phyloP scores from a whole-genome alignment of 2,113 vertebrate genomes.

The Diadophis punctatus region DNA sequence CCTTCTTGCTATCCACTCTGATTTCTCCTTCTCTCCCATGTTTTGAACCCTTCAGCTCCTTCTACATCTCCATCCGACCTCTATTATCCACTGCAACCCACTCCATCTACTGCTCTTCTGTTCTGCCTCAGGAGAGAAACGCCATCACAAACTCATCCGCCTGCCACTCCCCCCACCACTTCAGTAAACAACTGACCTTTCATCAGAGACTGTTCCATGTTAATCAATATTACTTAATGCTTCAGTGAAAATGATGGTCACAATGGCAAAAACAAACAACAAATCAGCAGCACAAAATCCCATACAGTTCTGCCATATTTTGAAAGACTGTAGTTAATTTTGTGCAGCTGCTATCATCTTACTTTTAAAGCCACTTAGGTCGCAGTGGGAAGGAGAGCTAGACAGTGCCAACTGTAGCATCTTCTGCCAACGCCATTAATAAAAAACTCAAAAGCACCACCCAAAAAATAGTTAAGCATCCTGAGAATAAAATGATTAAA shows the following conservation, averaged over 20 bases:
- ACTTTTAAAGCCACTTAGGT: not conserved
- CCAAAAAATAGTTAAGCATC: not conserved
- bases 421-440: not conserved
- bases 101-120: not conserved
- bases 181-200: not conserved
- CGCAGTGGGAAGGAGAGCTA: not conserved
- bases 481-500: not conserved
- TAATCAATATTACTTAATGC: not conserved
- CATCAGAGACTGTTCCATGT: not conserved
- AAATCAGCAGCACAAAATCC: not conserved
- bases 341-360: not conserved
- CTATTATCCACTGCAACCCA: not conserved
- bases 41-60: not conserved
- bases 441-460: not conserved
- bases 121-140: not conserved
- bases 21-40: not conserved
- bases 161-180: not conserved
- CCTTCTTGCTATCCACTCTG: not conserved
- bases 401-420: not conserved
- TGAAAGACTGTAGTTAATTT: not conserved
- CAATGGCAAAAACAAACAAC: not conserved
- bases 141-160: not conserved
- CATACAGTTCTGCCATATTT: not conserved
- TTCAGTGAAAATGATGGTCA: not conserved
- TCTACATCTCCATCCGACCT: not conserved